Conservation (phyloP, 1,140 invertebrate species). For the Asbolus verrucosus region DNA sequence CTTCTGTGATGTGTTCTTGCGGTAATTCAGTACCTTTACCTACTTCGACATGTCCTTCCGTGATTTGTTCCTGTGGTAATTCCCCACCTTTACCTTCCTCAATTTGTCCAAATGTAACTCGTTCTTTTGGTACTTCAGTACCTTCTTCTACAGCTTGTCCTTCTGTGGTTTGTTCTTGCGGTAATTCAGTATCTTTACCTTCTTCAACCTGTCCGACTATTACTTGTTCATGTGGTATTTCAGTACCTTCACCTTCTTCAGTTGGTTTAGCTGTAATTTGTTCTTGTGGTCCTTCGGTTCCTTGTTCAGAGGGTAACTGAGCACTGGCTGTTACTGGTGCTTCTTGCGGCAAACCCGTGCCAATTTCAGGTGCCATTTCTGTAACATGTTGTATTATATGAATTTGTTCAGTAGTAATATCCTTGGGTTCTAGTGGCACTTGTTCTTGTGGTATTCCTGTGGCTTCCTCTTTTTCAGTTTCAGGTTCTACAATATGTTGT, state of each 20-base stretch:
- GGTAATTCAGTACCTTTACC: no score
- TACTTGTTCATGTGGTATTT: conserved; percentile 31
- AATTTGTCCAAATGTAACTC: no score
- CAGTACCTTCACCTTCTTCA: conserved; percentile 41
- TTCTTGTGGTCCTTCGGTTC: conserved; percentile 39
- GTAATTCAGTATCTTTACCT: conserved; percentile 12
- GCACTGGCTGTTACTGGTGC: conserved; percentile 51
- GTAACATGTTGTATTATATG: conserved; percentile 8
- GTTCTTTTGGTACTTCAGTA: conserved; percentile 36
- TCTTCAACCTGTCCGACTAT: not conserved
- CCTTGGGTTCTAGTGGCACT: conserved; percentile 19
- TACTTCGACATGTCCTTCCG: no score
- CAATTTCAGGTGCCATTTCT: conserved; percentile 19
- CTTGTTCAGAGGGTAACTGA: conserved; percentile 47
- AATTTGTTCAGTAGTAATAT: conserved; percentile 13
- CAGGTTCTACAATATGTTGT: conserved; percentile 39
- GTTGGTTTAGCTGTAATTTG: conserved; percentile 38
- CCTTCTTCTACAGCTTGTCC: conserved; percentile 49
- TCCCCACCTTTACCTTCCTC: conserved; percentile 38
- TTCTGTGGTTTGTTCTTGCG: conserved; percentile 5
- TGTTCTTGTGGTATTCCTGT: conserved; percentile 52
- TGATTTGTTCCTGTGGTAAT: not conserved
- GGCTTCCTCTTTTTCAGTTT: conserved; percentile 53
- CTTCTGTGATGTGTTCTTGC: no score
- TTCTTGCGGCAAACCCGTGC: conserved; percentile 34